Base-by-base conservation (phyloP, 2,797 vertebrate genomes). In the Numenius phaeopus region DNA sequence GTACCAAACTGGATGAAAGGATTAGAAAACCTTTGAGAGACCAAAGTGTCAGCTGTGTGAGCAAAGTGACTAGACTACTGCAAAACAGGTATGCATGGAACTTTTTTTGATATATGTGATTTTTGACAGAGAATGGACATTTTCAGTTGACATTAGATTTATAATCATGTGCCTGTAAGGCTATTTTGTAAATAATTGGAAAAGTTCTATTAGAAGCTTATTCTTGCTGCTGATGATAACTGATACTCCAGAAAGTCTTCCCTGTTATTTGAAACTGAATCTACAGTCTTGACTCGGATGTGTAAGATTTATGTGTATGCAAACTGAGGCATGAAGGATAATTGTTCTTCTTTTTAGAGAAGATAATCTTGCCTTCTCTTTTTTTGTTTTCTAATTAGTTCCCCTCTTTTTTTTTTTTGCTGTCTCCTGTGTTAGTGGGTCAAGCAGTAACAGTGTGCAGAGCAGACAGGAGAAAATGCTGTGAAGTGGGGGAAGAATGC, bases 61-160 rank as follows among this genome's bases (percentile, higher is more conserved):
- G 49, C 81, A 80, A 75, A 84, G 90, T 87, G 86, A 79, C 89
- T 64, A 90, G 18, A 69, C 79, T 93, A 24, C 89, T 87, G 66
- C 81, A 90, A 70, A 88, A 94, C 97, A 98, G 98, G 98, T 98
- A 98, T 87, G 98, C 77, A 20, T 89, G 47, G 80, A 89, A 73
- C 52, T 83, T 87, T 71, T 71, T 83, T 73, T 66, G 2, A 14
- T 75, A 18, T 70, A 15, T 55, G 4, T 86, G 1, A 17, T 50
- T 91, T 89, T 89, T 64, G 42, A 44, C 10, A 46, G 21, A 32
- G 29, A 80, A 67, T 46, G 13, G 39, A 23, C 8, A 2, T 54
- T 89, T 82, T 87, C 22, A 39, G 9, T n/a, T 76, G 10, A 34
- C 47, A 23, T 0, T 72, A 14, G 40, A 13, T 85, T 71, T 91